These are phyloP conservation scores for Megastigmus dorsalis DNA, from an alignment of 2,888 invertebrate genomes.

Conservation along the genomic window DNA sequence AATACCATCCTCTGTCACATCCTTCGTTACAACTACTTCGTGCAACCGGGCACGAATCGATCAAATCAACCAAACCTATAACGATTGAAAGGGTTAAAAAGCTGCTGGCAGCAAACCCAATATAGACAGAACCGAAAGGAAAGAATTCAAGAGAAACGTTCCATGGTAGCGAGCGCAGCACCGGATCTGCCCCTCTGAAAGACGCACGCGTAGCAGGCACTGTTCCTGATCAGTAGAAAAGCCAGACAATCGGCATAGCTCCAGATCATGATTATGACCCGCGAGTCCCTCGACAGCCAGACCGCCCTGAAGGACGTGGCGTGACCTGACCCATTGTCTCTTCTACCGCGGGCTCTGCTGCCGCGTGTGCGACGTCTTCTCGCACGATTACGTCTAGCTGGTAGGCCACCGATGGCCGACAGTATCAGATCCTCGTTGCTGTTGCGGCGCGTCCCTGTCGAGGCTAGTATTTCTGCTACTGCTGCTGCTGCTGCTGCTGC, in stretches of 20 bases:
- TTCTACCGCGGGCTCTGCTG: not conserved
- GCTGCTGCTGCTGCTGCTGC: slow-evolving; percentile 4
- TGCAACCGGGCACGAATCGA: too few species aligned
- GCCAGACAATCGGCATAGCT: slow-evolving; percentile 39
- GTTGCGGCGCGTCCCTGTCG: not conserved
- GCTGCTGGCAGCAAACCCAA: too few species aligned
- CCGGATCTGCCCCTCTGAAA: slow-evolving; percentile 25
- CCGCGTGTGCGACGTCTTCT: not conserved
- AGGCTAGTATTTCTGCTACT: too few species aligned
- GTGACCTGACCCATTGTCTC: not conserved
- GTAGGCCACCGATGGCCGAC: slow-evolving; percentile 40
- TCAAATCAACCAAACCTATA: too few species aligned
- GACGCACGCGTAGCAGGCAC: slow-evolving; percentile 47
- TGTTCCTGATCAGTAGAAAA: slow-evolving; percentile 36
- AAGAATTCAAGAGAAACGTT: slow-evolving; percentile 36
- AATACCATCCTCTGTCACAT: too few species aligned
- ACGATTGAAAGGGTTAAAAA: too few species aligned
- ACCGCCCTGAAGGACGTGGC: slow-evolving; percentile 34
- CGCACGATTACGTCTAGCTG: not conserved
- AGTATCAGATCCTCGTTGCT: slow-evolving; percentile 28
- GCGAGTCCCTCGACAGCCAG: slow-evolving; percentile 23
- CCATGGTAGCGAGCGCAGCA: slow-evolving; percentile 22
- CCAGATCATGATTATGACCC: slow-evolving; percentile 30
- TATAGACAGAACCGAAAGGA: too few species aligned
- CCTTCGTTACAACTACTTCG: too few species aligned